Conservation (phyloP, 2,797 vertebrate genomes). For the Gallirallus australis region DNA sequence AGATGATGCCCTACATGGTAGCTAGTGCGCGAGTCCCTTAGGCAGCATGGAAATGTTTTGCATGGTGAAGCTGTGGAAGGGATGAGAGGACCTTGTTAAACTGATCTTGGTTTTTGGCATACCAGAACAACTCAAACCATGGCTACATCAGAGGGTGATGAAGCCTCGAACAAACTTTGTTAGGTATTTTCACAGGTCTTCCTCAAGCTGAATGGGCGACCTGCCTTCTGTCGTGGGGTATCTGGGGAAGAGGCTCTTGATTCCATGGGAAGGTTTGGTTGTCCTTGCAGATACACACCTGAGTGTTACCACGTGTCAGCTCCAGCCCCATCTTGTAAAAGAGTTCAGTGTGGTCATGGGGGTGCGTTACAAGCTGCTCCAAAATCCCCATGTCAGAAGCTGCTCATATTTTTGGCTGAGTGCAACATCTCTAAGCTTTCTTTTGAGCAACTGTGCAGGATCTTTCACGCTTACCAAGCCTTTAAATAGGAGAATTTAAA, state of each 20-base stretch:
- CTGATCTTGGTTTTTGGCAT: background rate
- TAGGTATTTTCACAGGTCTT: accelerated
- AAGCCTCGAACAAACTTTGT: background rate
- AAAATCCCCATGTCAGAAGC: background rate
- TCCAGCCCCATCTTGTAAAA: background rate
- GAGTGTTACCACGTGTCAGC: background rate
- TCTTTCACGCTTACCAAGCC: background rate
- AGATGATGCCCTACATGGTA: background rate
- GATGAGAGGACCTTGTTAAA: background rate
- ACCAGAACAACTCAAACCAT: accelerated
- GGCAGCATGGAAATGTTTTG: accelerated
- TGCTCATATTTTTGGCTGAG: background rate
- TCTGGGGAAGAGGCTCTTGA: background rate
- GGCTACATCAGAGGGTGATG: accelerated
- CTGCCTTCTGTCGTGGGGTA: accelerated
- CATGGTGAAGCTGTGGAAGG: background rate
- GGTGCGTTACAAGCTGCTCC: background rate
- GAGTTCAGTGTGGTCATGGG: background rate
- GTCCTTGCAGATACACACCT: background rate
- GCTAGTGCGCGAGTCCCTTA: background rate
- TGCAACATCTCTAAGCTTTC: background rate
- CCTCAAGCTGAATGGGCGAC: accelerated
- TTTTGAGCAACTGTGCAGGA: background rate
- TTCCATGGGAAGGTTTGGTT: background rate
- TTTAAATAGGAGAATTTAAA: background rate